Percentiles rank a stretch among this genome's conserved stretches.
Evolutionary conservation across 30 jellyfish, hydroid and myxozoan genomes (phyloP).

Genomic region (Mastigias papua): DNA sequence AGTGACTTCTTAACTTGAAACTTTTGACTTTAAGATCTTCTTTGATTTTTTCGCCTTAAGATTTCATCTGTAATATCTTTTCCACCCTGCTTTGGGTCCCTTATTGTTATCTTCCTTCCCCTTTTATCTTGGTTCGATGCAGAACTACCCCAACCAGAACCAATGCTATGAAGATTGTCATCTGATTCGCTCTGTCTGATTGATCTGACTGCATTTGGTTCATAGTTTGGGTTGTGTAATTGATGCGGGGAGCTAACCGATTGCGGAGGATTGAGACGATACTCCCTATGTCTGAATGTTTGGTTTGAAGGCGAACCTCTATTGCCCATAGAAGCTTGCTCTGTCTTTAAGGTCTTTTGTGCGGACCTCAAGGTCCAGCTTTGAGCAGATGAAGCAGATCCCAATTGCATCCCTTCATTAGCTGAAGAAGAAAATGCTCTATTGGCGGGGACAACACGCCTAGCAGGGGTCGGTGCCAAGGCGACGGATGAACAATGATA

Average conservation of each 20-base stretch:
- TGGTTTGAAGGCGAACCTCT: background rate
- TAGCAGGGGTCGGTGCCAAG: too few relatives aligned
- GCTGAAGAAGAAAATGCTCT: too few relatives aligned
- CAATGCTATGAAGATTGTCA: background rate
- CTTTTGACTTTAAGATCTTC: background rate
- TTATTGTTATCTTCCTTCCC: background rate
- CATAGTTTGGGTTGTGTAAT: background rate
- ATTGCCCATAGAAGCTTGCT: background rate
- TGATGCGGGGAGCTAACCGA: background rate
- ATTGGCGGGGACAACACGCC: too few relatives aligned
- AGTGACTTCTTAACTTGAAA: background rate
- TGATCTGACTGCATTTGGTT: background rate
- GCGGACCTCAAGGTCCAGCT: background rate
- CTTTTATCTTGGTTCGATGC: background rate
- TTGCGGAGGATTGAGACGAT: background rate
- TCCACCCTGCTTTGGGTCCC: conserved; percentile 52
- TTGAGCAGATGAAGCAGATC: background rate
- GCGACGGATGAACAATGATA: too few relatives aligned
- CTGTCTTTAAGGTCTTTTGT: background rate
- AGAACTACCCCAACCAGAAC: background rate
- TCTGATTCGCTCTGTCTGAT: background rate
- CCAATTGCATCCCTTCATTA: background rate
- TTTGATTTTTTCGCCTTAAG: background rate
- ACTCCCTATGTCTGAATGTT: background rate
- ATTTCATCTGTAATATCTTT: conserved; percentile 42